Evolutionary conservation across 2,797 vertebrate species (phyloP).

Genomic region (Galagoides demidoff): DNA sequence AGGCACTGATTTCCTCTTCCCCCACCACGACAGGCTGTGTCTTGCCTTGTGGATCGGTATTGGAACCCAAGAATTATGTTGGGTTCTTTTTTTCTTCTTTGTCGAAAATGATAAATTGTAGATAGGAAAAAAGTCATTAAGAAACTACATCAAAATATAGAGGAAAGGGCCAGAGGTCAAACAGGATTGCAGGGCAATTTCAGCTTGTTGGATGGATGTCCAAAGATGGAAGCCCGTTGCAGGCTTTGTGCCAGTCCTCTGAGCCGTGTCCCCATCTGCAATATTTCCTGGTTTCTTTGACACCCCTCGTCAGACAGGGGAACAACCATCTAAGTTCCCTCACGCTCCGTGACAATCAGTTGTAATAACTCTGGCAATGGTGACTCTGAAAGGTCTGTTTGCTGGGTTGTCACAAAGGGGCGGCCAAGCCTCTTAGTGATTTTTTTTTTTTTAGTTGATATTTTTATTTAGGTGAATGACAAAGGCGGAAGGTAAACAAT

Average conservation of each 20-base stretch:
- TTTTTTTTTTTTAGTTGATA: not conserved
- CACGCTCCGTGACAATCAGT: rapidly evolving
- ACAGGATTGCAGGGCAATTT: rapidly evolving
- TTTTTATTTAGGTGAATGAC: conserved; percentile 5
- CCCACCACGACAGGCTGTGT: not conserved
- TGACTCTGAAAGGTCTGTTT: not conserved
- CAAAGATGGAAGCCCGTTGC: rapidly evolving
- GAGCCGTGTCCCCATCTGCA: not conserved
- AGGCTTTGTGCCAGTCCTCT: not conserved
- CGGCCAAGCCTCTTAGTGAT: not conserved
- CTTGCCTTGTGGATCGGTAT: not conserved
- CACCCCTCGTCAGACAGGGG: not conserved
- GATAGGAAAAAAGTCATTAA: not conserved
- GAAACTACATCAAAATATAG: not conserved
- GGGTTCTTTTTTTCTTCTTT: not conserved
- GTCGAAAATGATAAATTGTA: not conserved
- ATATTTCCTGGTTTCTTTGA: not conserved
- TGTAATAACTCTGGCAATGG: not conserved
- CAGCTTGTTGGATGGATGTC: not conserved
- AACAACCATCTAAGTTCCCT: not conserved
- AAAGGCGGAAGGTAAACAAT: not conserved
- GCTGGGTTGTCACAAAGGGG: not conserved
- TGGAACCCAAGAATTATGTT: not conserved
- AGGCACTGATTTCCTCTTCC: not conserved
- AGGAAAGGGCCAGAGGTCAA: not conserved